A percentile compares a stretch with the other conserved stretches of the same genome.
These are phyloP conservation scores for Onychostruthus taczanowskii DNA, from an alignment of 2,113 vertebrate species.

Conservation along the genomic window DNA sequence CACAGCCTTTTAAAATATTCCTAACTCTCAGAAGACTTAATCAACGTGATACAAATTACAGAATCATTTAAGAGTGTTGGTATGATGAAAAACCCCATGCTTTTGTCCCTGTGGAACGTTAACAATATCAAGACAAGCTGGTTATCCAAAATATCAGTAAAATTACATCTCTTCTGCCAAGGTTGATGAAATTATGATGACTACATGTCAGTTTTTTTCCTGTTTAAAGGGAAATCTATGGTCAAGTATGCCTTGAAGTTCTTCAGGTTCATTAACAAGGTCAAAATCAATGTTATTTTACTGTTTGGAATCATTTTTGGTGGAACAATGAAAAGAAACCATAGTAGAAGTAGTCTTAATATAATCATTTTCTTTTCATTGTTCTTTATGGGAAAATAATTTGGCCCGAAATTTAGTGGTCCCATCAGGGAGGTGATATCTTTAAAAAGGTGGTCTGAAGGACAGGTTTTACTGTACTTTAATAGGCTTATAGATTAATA, in stretches of 20 bases:
- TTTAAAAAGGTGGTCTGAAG: slow-evolving; percentile 89
- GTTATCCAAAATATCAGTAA: slow-evolving; percentile 56
- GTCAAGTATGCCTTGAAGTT: slow-evolving; percentile 74
- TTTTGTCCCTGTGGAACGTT: slow-evolving; percentile 55
- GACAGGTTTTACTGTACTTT: slow-evolving; percentile 89
- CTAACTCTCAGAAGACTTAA: slow-evolving; percentile 55
- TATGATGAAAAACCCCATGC: slow-evolving; percentile 59
- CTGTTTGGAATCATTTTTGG: slow-evolving; percentile 85
- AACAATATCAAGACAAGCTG: slow-evolving; percentile 58
- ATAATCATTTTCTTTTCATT: slow-evolving; percentile 89
- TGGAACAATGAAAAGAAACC: slow-evolving; percentile 84
- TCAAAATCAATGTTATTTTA: slow-evolving; percentile 89
- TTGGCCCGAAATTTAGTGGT: slow-evolving; percentile 87
- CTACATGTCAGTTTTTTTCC: not conserved
- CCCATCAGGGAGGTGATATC: slow-evolving; percentile 86
- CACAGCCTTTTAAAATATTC: slow-evolving; percentile 58
- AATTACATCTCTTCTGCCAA: slow-evolving; percentile 31
- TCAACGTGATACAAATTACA: slow-evolving; percentile 64
- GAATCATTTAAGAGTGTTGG: slow-evolving; percentile 60
- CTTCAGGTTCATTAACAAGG: slow-evolving; percentile 84
- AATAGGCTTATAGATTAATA: slow-evolving; percentile 87
- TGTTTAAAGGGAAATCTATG: slow-evolving; percentile 64
- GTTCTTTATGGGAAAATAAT: slow-evolving; percentile 90
- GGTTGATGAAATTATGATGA: slow-evolving; percentile 13
- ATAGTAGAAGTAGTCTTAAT: slow-evolving; percentile 85